These are phyloP conservation scores for Danaus plexippus DNA, from an alignment of 1,140 invertebrate species.

Conservation along the genomic window DNA sequence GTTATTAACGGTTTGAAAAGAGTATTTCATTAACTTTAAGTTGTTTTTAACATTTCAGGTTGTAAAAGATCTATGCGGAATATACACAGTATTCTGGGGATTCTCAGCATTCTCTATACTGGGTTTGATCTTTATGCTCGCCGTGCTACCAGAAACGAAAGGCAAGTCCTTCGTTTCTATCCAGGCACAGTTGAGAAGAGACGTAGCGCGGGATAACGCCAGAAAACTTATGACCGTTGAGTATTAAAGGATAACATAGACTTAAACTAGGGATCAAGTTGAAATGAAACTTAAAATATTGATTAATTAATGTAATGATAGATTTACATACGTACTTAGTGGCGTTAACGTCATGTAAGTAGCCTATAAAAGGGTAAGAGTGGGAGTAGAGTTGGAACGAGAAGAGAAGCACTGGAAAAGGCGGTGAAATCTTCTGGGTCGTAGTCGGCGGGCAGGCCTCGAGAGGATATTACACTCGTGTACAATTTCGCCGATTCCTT, in stretches of 20 bases:
- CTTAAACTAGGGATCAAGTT: constrained; percentile 58
- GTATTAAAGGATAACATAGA: constrained; percentile 50
- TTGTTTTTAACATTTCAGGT: constrained; percentile 54
- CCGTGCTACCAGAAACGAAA: constrained; percentile 85
- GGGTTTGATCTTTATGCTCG: constrained; percentile 76
- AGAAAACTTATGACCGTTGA: constrained; percentile 63
- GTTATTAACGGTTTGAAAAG: no score
- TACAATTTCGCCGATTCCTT: constrained; percentile 80
- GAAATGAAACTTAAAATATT: constrained; percentile 55
- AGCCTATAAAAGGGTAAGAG: constrained; percentile 44
- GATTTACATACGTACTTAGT: constrained; percentile 48
- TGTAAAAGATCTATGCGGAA: constrained; percentile 73
- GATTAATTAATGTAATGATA: constrained; percentile 58
- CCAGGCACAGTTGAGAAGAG: constrained; percentile 54
- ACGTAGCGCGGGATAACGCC: constrained; percentile 57
- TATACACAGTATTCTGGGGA: constrained; percentile 81
- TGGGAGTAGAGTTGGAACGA: constrained; percentile 40
- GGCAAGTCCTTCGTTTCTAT: constrained; percentile 78
- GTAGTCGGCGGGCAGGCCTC: constrained; percentile 53
- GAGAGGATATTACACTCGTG: constrained; percentile 45
- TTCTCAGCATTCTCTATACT: constrained; percentile 79
- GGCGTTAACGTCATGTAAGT: constrained; percentile 42
- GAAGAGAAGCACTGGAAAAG: constrained; percentile 42
- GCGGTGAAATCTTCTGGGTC: constrained; percentile 63
- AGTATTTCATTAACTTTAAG: constrained; percentile 1